These are phyloP conservation scores for Zaprionus vittiger DNA, from an alignment of 1,140 invertebrate genomes.

Conservation along the genomic window DNA sequence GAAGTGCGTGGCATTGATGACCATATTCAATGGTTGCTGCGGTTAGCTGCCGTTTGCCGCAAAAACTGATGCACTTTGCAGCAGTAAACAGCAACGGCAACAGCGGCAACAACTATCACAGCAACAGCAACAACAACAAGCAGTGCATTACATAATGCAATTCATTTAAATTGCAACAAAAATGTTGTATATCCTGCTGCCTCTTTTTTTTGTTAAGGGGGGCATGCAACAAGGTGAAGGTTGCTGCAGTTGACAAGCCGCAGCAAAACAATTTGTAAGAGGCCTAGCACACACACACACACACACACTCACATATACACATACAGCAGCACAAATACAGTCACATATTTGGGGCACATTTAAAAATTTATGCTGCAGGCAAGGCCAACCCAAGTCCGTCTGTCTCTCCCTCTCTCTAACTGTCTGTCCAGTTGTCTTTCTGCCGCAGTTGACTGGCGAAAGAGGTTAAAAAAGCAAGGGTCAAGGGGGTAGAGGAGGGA, in stretches of 20 bases:
- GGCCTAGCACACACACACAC: neutral
- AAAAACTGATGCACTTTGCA: slow-evolving; percentile 27
- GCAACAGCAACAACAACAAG: neutral
- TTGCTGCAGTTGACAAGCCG: slow-evolving; percentile 75
- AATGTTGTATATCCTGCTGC: slow-evolving; percentile 52
- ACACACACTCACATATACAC: neutral
- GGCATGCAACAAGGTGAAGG: slow-evolving; percentile 74
- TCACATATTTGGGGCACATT: slow-evolving; percentile 51
- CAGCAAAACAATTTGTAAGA: slow-evolving; percentile 51
- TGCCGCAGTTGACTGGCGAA: slow-evolving; percentile 22
- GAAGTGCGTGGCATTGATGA: slow-evolving; percentile 72
- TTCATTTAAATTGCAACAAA: slow-evolving; percentile 24
- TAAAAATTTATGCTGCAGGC: slow-evolving; percentile 77
- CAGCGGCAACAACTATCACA: neutral
- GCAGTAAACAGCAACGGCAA: slow-evolving; percentile 2
- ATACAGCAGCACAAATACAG: neutral
- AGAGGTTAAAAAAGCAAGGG: slow-evolving; percentile 30
- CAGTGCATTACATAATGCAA: slow-evolving; percentile 41
- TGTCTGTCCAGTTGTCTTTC: neutral
- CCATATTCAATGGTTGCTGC: slow-evolving; percentile 64
- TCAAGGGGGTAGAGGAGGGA: neutral
- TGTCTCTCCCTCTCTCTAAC: neutral
- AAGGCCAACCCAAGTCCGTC: slow-evolving; percentile 49
- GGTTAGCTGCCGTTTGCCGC: slow-evolving; percentile 34
- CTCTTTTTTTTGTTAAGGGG: slow-evolving; percentile 31